These are phyloP conservation scores for Microcebus murinus DNA, from an alignment of 2,113 vertebrate species.

Conservation along the genomic window DNA sequence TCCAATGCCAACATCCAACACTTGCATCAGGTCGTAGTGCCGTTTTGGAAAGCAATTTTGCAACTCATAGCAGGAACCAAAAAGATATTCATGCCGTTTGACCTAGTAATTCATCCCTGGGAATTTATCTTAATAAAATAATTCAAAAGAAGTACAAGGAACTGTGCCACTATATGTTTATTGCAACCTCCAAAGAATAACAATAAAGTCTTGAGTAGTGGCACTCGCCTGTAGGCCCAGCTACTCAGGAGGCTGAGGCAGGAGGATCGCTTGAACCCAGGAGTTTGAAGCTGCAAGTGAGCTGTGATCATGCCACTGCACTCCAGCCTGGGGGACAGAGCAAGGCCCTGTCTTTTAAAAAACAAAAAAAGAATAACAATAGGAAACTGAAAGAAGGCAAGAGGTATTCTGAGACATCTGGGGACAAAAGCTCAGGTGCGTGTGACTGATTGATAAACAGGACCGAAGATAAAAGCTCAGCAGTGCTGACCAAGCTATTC, in stretches of 20 bases:
- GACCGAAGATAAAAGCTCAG: neutral
- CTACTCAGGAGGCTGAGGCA: too few species aligned
- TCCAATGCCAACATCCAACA: neutral
- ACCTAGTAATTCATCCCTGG: neutral
- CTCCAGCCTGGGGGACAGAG: too few species aligned
- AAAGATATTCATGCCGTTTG: neutral
- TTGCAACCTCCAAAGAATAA: neutral
- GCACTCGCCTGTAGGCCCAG: too few species aligned
- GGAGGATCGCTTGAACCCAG: too few species aligned
- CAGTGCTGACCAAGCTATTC: neutral
- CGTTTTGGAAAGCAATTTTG: neutral
- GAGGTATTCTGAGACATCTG: neutral
- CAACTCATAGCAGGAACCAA: neutral
- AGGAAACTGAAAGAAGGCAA: neutral
- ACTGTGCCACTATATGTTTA: neutral
- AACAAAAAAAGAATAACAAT: neutral
- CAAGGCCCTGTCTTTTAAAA: too few species aligned
- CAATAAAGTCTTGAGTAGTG: neutral
- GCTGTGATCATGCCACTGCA: neutral
- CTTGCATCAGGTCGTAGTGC: rapidly evolving
- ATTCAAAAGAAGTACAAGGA: neutral
- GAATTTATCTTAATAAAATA: neutral
- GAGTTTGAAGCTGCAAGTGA: too few species aligned
- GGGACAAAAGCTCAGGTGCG: neutral
- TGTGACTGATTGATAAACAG: neutral